Evolutionary conservation across 37 sponge, comb jelly and placozoan species (phyloP).

Genomic region (Hexactinellida sp.): DNA sequence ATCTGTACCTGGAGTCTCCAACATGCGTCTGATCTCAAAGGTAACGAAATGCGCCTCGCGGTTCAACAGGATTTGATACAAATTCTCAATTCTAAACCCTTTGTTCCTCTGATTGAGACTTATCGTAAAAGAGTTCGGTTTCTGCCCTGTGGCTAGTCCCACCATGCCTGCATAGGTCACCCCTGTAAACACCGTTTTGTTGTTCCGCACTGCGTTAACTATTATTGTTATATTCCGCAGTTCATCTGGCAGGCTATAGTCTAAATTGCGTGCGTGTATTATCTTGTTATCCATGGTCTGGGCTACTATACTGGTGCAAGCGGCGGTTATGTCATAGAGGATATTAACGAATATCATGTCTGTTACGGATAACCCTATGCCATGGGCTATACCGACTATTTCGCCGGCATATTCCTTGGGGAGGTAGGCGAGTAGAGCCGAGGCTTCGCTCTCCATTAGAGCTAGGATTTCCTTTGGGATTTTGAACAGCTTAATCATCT

Average conservation of each 20-base stretch:
- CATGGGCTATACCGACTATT: constrained; percentile 38
- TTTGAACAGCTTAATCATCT: not conserved
- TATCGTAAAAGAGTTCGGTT: constrained; percentile 54
- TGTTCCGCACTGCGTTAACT: constrained; percentile 51
- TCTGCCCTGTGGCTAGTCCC: constrained; percentile 66
- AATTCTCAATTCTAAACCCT: constrained; percentile 30
- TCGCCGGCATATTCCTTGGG: constrained; percentile 57
- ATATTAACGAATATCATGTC: constrained; percentile 43
- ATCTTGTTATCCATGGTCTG: constrained; percentile 45
- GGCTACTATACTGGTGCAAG: constrained; percentile 83
- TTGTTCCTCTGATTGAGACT: constrained; percentile 63
- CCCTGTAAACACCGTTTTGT: constrained; percentile 40
- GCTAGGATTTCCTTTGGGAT: constrained; percentile 25
- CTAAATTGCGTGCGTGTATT: constrained; percentile 78
- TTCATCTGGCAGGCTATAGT: constrained; percentile 40
- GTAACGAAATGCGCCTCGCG: constrained; percentile 23
- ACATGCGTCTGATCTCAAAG: constrained; percentile 33
- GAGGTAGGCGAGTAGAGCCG: constrained; percentile 16
- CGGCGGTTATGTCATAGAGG: constrained; percentile 59
- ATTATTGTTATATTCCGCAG: constrained; percentile 51
- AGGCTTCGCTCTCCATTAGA: constrained; percentile 22
- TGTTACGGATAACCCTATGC: constrained; percentile 24
- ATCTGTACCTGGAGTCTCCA: constrained; percentile 18
- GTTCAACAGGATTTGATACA: constrained; percentile 25
- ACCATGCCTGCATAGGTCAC: constrained; percentile 69